Percentiles rank a stretch among this genome's conserved stretches.
These are phyloP conservation scores for Syrista parreyssii DNA, from an alignment of 2,888 invertebrate genomes.

Conservation along the genomic window DNA sequence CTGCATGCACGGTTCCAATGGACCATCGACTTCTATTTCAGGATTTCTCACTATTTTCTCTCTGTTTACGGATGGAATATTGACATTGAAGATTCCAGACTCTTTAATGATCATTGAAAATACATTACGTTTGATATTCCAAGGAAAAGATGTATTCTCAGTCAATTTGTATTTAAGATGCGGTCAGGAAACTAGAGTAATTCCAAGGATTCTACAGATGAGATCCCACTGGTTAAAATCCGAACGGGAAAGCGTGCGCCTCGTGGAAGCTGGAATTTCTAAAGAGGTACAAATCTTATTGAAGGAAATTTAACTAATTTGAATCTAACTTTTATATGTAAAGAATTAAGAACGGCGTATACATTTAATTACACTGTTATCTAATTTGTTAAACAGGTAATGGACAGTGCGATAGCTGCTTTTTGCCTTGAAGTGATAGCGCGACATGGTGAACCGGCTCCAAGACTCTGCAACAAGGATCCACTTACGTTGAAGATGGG, in stretches of 20 bases:
- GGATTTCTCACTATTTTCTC: too few relatives aligned
- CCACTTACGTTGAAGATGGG: slow-evolving; percentile 98
- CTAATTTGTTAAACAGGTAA: slow-evolving; percentile 68
- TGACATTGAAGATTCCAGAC: background rate
- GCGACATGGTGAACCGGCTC: slow-evolving; percentile 94
- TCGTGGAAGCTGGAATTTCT: slow-evolving; percentile 94
- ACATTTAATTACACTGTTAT: background rate
- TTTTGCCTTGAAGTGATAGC: slow-evolving; percentile 97
- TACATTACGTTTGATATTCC: background rate
- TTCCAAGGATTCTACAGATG: slow-evolving; percentile 95
- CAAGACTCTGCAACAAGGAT: slow-evolving; percentile 98
- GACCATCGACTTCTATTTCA: too few relatives aligned
- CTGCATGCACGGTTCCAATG: background rate
- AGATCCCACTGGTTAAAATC: slow-evolving; percentile 96
- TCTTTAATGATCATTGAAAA: background rate
- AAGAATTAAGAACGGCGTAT: background rate
- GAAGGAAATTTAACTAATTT: background rate
- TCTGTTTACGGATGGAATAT: background rate
- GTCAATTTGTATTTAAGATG: slow-evolving; percentile 71
- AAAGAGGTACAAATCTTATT: slow-evolving; percentile 74
- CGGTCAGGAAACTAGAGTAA: slow-evolving; percentile 96
- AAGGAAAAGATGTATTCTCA: background rate
- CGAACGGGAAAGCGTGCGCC: slow-evolving; percentile 88
- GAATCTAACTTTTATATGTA: background rate
- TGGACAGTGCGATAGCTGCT: slow-evolving; percentile 95